Evolutionary conservation across 1,140 invertebrate species (phyloP).

Genomic region (Drosophila cardini): DNA sequence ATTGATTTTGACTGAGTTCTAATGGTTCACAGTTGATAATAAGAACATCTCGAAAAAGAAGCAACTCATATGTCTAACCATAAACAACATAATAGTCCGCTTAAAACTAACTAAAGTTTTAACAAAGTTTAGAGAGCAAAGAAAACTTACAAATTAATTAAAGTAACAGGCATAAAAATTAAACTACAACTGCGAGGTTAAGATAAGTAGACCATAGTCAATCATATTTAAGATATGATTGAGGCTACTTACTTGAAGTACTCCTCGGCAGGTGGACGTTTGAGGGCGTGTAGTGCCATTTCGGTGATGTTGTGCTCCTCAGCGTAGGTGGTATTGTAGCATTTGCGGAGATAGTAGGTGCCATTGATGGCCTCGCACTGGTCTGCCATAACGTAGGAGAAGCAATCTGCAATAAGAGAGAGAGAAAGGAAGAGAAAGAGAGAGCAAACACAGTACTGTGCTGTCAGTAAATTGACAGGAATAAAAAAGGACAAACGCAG

Average conservation of each 20-base stretch:
- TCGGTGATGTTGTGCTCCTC: constrained; percentile 85
- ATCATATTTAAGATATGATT: neutral
- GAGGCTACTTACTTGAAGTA: constrained; percentile 91
- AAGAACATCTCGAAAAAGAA: neutral
- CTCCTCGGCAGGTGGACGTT: constrained; percentile 91
- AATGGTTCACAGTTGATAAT: too few relatives aligned
- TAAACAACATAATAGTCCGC: neutral
- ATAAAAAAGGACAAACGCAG: constrained; percentile 2
- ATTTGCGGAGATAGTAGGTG: constrained; percentile 88
- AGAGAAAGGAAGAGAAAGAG: too few relatives aligned
- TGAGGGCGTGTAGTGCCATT: constrained; percentile 86
- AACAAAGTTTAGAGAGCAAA: neutral
- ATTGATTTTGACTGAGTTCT: neutral
- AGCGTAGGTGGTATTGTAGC: constrained; percentile 86
- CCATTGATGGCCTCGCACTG: constrained; percentile 87
- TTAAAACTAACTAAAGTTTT: neutral
- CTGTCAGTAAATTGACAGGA: constrained; percentile 47
- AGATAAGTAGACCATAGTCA: too few relatives aligned
- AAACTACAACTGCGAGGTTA: too few relatives aligned
- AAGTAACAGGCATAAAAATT: too few relatives aligned
- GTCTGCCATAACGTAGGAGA: constrained; percentile 88
- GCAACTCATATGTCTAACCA: neutral
- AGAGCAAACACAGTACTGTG: neutral
- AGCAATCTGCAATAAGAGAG: constrained; percentile 86
- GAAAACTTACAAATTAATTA: too few relatives aligned